Percentiles rank a stretch among this genome's conserved stretches.
Conservation (phyloP, 2,113 vertebrate species). For the Corvus cornix region DNA sequence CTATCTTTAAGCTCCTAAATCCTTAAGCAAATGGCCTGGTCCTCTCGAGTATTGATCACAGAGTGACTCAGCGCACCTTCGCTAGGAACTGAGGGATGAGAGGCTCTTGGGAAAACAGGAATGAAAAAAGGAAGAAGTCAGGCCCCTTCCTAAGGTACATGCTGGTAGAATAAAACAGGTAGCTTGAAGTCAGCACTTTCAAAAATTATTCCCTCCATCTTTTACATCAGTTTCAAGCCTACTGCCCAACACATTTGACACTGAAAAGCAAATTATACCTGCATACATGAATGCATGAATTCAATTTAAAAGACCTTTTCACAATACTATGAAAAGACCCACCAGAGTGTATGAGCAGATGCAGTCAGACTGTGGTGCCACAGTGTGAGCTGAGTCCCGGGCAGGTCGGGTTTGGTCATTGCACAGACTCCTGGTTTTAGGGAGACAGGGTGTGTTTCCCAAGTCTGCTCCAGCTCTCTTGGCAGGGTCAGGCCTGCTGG, state of each 20-base stretch:
- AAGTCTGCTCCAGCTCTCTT: not conserved
- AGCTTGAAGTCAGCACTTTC: not conserved
- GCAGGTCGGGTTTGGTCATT: not conserved
- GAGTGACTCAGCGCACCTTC: not conserved
- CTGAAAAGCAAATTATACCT: not conserved
- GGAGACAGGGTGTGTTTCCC: accelerated
- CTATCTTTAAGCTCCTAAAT: not conserved
- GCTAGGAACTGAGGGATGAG: not conserved
- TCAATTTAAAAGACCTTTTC: not conserved
- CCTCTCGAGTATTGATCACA: not conserved
- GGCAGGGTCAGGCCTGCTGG: not conserved
- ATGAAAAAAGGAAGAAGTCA: not conserved
- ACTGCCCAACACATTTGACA: not conserved
- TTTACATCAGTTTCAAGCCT: not conserved
- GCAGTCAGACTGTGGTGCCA: not conserved
- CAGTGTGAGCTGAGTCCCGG: not conserved
- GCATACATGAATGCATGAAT: not conserved
- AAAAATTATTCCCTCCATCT: not conserved
- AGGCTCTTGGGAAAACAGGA: not conserved
- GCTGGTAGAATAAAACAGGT: not conserved
- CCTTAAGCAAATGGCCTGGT: not conserved
- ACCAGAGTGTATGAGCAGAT: not conserved
- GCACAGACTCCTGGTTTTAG: not conserved
- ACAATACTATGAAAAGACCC: not conserved
- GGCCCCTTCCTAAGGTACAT: not conserved